Base-by-base conservation (phyloP, 2,797 vertebrate genomes). In the Acridotheres tristis region DNA sequence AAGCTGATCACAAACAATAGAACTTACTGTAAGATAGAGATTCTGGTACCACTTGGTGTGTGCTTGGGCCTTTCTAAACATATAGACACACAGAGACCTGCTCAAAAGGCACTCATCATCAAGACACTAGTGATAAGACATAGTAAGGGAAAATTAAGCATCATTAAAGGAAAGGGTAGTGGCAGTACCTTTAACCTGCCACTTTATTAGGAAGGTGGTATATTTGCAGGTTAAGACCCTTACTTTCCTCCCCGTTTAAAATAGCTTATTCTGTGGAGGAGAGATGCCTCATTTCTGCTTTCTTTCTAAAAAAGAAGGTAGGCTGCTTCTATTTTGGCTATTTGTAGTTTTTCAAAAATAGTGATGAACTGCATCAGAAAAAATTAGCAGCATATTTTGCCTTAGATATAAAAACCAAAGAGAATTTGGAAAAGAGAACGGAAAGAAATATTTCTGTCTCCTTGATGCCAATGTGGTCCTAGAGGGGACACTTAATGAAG, bases 291-390 rank as follows among this genome's bases (percentile, higher is more conserved):
- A 59, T 61, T 84, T 74, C 85, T 94, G 6, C 5, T 80, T 77
- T 26, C 43, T 81, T 92, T 48, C 36, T 75, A 53, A 74, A 87
- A 76, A 78, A 79, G n/a, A 71, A 67, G 3, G 23, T 40, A 45
- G 11, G 9, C 6, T 5, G 0, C 50, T 92, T 62, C 16, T 76
- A 13, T 34, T 89, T 72, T 75, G 34, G 32, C 13, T 68, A 53
- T 72, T 90, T 34, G 69, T 86, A 77, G n/a, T 72, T 94, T 94
- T 94, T 88, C 7, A 65, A 38, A 94, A 96, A 88, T 40, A 80
- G 59, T 40, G 57, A 79, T 15, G 87, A 89, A 71, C 47, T 51
- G 80, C 15, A 76, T 19, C 4, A 22, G 10, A 5, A 13, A 36
- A 51, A 34, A 30, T 36, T 26, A 13, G 32, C 53, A 85, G 55